Evolutionary conservation across 1,140 invertebrate species (phyloP).

Genomic region (Drosophila punjabiensis): DNA sequence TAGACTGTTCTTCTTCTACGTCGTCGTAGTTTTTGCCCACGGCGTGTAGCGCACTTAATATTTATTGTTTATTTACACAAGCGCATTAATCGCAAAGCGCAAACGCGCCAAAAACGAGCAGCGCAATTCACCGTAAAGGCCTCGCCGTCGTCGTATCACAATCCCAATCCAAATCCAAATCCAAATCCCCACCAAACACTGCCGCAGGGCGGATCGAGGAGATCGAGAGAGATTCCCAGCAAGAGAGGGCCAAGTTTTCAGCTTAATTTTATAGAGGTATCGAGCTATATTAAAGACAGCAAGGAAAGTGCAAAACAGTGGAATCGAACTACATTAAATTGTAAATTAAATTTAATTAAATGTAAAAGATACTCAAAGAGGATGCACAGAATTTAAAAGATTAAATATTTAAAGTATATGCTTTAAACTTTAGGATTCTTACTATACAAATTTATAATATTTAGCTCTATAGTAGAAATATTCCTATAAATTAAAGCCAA

Average conservation of each 20-base stretch:
- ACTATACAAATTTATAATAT: no score
- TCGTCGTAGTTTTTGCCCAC: conserved; percentile 43
- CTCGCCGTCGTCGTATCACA: conserved; percentile 34
- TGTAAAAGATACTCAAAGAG: background rate
- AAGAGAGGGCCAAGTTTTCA: conserved; percentile 29
- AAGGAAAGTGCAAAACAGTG: conserved; percentile 37
- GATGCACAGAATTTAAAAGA: background rate
- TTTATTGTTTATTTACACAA: conserved; percentile 84
- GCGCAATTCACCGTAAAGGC: conserved; percentile 70
- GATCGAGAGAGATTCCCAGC: conserved; percentile 30
- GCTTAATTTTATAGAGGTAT: conserved; percentile 24
- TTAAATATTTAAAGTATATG: background rate
- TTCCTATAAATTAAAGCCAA: no score
- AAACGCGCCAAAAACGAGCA: conserved; percentile 78
- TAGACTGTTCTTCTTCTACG: conserved; percentile 37
- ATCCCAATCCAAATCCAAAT: conserved; percentile 17
- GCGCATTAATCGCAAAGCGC: conserved; percentile 80
- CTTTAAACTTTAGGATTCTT: no score
- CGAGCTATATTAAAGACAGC: conserved; percentile 24
- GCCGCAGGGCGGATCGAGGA: conserved; percentile 15
- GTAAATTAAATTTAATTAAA: background rate
- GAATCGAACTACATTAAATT: background rate
- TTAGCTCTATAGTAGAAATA: no score
- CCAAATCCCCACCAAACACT: conserved; percentile 19
- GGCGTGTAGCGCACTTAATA: conserved; percentile 79